A percentile compares a stretch with the other conserved stretches of the same genome.
Evolutionary conservation across 2,113 vertebrate genomes (phyloP).

Genomic region (Numenius arquata): DNA sequence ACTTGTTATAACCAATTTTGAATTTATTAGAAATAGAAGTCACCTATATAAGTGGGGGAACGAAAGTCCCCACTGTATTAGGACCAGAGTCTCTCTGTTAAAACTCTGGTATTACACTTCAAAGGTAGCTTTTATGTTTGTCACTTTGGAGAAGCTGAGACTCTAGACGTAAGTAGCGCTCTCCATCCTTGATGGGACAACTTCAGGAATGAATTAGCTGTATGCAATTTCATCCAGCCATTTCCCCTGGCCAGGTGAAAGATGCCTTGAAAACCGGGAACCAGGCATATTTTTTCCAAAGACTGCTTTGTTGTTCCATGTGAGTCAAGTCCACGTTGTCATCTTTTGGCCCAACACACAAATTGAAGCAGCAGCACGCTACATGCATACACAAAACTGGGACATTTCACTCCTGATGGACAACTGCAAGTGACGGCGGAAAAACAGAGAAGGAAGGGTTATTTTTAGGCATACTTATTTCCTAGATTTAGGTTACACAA

Average conservation of each 20-base stretch:
- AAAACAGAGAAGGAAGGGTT: not conserved
- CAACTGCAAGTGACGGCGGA: not conserved
- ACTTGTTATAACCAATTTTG: not conserved
- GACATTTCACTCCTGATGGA: not conserved
- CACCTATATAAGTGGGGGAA: not conserved
- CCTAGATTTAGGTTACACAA: not conserved
- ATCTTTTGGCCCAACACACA: not conserved
- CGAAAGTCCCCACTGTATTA: not conserved
- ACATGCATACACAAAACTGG: not conserved
- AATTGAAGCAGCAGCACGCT: not conserved
- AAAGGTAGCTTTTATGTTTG: not conserved
- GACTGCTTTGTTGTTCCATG: not conserved
- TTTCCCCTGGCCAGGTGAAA: not conserved
- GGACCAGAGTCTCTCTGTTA: not conserved
- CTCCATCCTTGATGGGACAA: not conserved
- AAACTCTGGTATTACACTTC: not conserved
- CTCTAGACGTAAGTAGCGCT: not conserved
- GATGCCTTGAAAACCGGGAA: not conserved
- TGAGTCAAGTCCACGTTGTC: not conserved
- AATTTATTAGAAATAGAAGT: not conserved
- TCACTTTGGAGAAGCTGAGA: not conserved
- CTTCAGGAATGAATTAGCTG: not conserved
- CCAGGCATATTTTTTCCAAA: not conserved
- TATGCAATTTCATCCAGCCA: not conserved
- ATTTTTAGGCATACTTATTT: conserved; percentile 39